A percentile compares a stretch with the other conserved stretches of the same genome.
Conservation (phyloP, 2,888 invertebrate genomes). For the Pseudococcus jackbeardsleyi region DNA sequence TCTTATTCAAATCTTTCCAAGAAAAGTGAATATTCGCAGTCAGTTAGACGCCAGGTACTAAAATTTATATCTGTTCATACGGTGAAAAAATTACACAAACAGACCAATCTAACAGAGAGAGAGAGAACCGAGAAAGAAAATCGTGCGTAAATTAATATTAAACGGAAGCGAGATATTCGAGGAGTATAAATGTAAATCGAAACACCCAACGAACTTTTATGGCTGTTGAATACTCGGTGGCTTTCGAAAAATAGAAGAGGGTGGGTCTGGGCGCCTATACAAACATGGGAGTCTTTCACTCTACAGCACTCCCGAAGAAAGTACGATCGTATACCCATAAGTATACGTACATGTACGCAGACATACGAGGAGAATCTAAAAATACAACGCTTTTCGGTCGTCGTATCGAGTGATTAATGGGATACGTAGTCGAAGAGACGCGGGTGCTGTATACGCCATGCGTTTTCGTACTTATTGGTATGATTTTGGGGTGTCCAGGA, state of each 20-base stretch:
- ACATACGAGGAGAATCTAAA: slow-evolving; percentile 6
- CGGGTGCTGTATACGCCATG: background rate
- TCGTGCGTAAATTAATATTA: slow-evolving; percentile 16
- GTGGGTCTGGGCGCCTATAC: slow-evolving; percentile 3
- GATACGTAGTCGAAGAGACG: background rate
- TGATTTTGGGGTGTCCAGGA: background rate
- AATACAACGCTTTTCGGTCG: slow-evolving; percentile 17
- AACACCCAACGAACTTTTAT: slow-evolving; percentile 28
- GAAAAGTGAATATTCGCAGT: too few species aligned
- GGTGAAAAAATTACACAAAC: too few species aligned
- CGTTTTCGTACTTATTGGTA: background rate
- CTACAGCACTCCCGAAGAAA: background rate
- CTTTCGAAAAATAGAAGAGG: slow-evolving; percentile 17
- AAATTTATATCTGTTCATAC: too few species aligned
- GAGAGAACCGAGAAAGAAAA: background rate
- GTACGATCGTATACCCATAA: background rate
- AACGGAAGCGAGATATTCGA: slow-evolving; percentile 41
- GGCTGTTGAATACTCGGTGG: slow-evolving; percentile 7
- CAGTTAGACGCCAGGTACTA: too few species aligned
- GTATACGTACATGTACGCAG: background rate
- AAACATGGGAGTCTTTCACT: background rate
- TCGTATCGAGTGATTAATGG: slow-evolving; percentile 24
- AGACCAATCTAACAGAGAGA: background rate
- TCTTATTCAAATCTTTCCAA: too few species aligned
- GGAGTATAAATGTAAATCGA: slow-evolving; percentile 20